A percentile compares a stretch with the other conserved stretches of the same genome.
Evolutionary conservation across 64 coral and sea anemone species (phyloP).

Genomic region (Pocillopora damicornis): DNA sequence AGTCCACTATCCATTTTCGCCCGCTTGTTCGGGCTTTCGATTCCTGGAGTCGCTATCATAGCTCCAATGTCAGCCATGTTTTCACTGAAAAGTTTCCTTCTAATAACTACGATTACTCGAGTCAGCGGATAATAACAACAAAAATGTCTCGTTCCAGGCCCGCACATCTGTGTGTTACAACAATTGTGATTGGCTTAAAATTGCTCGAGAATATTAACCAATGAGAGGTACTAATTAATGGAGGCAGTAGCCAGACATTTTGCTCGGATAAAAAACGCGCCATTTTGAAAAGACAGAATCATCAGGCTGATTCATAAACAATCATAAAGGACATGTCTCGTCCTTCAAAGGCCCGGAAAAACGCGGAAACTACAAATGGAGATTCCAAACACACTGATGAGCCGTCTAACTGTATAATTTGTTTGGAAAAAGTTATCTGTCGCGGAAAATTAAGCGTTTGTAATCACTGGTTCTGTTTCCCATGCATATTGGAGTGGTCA

Average conservation of each 20-base stretch:
- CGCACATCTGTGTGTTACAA: background rate
- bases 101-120: slow-evolving; percentile 69
- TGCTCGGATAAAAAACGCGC: slow-evolving; percentile 43
- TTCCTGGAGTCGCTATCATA: slow-evolving; percentile 73
- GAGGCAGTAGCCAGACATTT: slow-evolving; percentile 73
- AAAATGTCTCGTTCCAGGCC: slow-evolving; percentile 89
- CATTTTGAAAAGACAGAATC: slow-evolving; percentile 55
- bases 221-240: slow-evolving; percentile 51
- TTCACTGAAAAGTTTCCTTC: slow-evolving; percentile 84
- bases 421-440: slow-evolving; percentile 86
- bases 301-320: background rate
- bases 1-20: slow-evolving; percentile 95
- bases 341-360: background rate
- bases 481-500: slow-evolving; percentile 93
- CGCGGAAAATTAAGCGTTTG: slow-evolving; percentile 94
- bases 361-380: slow-evolving; percentile 1
- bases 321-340: slow-evolving; percentile 29
- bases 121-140: slow-evolving; percentile 99
- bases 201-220: slow-evolving; percentile 28
- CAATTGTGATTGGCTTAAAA: slow-evolving; percentile 58
- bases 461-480: slow-evolving; percentile 97
- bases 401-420: slow-evolving; percentile 81
- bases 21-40: slow-evolving; percentile 97
- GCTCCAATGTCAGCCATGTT: slow-evolving; percentile 97
- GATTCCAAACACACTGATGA: slow-evolving; percentile 23